Evolutionary conservation across 2,113 vertebrate species (phyloP).

Genomic region (Coreoperca whiteheadi): DNA sequence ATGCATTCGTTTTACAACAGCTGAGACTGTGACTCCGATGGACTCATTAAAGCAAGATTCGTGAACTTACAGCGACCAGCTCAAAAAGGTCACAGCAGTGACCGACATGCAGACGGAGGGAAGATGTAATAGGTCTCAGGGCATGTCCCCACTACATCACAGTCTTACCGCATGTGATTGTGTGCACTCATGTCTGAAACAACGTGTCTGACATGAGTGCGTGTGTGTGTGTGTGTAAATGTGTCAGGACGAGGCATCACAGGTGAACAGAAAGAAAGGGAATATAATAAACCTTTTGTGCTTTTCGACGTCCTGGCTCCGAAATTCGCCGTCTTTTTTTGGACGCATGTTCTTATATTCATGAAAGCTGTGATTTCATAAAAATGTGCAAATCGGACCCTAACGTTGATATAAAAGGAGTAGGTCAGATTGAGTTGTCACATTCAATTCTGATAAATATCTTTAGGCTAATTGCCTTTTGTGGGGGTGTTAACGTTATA

Average conservation of each 20-base stretch:
- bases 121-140: neutral
- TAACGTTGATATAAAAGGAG: neutral
- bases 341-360: neutral
- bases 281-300: too few species aligned
- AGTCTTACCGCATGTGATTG: slow-evolving; percentile 8
- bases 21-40: slow-evolving; percentile 3
- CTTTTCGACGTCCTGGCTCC: neutral
- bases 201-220: slow-evolving; percentile 25
- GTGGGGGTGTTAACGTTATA: too few species aligned
- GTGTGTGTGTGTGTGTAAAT: slow-evolving; percentile 22
- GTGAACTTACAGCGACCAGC: neutral
- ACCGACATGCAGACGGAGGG: slow-evolving; percentile 10
- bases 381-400: neutral
- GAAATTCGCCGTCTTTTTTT: too few species aligned
- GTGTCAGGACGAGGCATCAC: slow-evolving; percentile 45
- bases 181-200: slow-evolving; percentile 25
- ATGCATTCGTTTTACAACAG: neutral
- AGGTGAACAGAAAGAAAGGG: neutral
- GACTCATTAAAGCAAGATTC: neutral
- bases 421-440: neutral
- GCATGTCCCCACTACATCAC: neutral
- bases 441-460: neutral
- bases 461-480: too few species aligned
- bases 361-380: neutral
- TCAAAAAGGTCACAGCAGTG: neutral